Evolutionary conservation across 2,113 vertebrate genomes (phyloP), one percentile per base, ranked within the genome.

Genomic region (Stictonetta naevosa): DNA sequence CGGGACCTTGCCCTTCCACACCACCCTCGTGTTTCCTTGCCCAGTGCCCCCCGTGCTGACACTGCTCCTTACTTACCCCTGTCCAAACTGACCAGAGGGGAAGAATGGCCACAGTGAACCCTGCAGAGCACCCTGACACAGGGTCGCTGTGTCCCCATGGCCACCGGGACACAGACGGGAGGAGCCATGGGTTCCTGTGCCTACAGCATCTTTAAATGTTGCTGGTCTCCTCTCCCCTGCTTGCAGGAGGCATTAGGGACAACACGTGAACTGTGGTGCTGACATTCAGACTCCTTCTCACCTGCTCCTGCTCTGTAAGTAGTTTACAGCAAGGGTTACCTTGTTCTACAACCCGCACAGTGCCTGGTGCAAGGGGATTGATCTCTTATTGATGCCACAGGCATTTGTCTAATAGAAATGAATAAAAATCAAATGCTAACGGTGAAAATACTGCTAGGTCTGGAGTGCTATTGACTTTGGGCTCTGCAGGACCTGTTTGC

Each of bases 251-350:
- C 14, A 48, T 2, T 38, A 58, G 13, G 16, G 31, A 36, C 44
- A 34, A 6, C 20, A 16, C 0, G 0, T 40, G 71, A 33, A 7
- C 15, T 1, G 1, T 1, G 2, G 16, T 22, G n/a, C 21, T 2
- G 6, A 34, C 10, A 3, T 0, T 0, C 31, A 26, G 5, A 1
- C 6, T 72, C 46, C 77, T 55, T 29, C 28, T 44, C 10, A 34
- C 28, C 52, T 29, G 34, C 56, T 52, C 52, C 78, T 48, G n/a
- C 46, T 4, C n/a, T 1, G 1, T 28, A 28, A 62, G 58, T 64
- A 34, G 40, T 38, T 84, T 29, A 5, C 46, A 63, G 88, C 81
- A n/a, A 0, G 1, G 2, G 1, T 53, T 63, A 13, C 71, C 75
- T 50, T 25, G 38, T 79, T 11, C 38, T 48, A 21, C 15, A 9